Percentiles rank a stretch among this genome's conserved stretches.
phyloP scores from a whole-genome alignment of 2,113 vertebrate genomes.

The Callochromis pleurospilus region DNA sequence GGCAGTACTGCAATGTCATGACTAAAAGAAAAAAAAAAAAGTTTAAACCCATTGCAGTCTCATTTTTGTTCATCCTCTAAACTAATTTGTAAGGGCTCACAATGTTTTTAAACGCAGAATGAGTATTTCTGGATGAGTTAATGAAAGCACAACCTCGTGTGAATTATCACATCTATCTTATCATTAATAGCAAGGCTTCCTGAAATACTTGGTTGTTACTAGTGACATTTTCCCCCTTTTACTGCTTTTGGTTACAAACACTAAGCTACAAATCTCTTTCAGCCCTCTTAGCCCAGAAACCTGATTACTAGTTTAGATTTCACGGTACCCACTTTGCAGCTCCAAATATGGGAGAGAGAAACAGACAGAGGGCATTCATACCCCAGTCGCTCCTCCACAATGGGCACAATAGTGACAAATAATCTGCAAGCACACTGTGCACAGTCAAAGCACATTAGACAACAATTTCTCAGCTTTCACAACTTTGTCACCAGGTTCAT shows the following conservation, averaged over 20 bases:
- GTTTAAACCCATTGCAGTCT: not conserved
- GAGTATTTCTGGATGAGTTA: not conserved
- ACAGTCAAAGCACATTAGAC: not conserved
- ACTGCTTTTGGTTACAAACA: not conserved
- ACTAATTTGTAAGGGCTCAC: not conserved
- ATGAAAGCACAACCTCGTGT: not conserved
- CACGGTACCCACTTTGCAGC: slow-evolving; percentile 17
- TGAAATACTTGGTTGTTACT: not conserved
- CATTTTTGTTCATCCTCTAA: not conserved
- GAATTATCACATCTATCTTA: not conserved
- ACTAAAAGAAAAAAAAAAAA: not conserved
- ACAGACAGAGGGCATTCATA: not conserved
- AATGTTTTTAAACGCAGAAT: not conserved
- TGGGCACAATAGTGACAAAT: slow-evolving; percentile 2
- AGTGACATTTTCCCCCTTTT: not conserved
- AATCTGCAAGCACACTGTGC: not conserved
- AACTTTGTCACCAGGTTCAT: slow-evolving; percentile 22
- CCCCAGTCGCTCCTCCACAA: not conserved
- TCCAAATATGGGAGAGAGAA: not conserved
- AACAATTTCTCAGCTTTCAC: slow-evolving; percentile 17
- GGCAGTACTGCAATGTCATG: not conserved
- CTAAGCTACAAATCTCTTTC: slow-evolving; percentile 7
- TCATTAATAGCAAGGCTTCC: not conserved
- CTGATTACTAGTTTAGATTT: slow-evolving; percentile 43
- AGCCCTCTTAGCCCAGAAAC: slow-evolving; percentile 30